Percentiles rank a stretch among this genome's conserved stretches.
phyloP scores from a whole-genome alignment of 1,140 invertebrate genomes.

The Drosophila navojoa region DNA sequence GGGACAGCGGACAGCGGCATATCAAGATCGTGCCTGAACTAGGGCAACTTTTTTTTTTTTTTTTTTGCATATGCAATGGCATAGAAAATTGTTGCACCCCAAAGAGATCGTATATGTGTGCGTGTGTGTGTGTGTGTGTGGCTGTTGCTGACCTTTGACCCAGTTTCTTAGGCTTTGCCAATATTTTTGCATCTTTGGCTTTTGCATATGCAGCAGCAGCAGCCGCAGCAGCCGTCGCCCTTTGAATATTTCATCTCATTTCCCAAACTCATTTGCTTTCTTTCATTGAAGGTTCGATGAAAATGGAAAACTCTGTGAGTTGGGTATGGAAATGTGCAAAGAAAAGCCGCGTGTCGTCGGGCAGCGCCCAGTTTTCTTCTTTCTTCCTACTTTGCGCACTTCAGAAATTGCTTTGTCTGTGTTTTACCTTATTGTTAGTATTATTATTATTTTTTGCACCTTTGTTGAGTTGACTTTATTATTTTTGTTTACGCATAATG shows the following conservation, averaged over 20 bases:
- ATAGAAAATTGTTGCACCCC: conserved; percentile 67
- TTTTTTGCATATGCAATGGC: conserved; percentile 72
- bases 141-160: conserved; percentile 59
- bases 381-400: neutral
- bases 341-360: conserved; percentile 62
- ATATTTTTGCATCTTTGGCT: conserved; percentile 67
- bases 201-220: conserved; percentile 51
- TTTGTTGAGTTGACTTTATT: conserved; percentile 66
- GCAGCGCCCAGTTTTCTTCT: conserved; percentile 22
- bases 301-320: conserved; percentile 14
- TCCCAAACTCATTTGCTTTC: conserved; percentile 61
- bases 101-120: neutral
- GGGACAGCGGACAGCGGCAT: conserved; percentile 2
- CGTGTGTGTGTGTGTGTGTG: conserved; percentile 16
- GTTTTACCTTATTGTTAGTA: conserved; percentile 14
- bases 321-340: conserved; percentile 8
- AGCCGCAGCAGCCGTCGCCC: conserved; percentile 27
- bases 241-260: conserved; percentile 48
- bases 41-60: conserved; percentile 14
- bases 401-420: conserved; percentile 19
- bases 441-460: conserved; percentile 8
- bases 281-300: conserved; percentile 14
- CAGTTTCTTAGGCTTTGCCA: conserved; percentile 56
- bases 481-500: conserved; percentile 56
- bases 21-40: conserved; percentile 11